Conservation (phyloP, 1,140 invertebrate genomes). For the Lethocerus indicus region DNA sequence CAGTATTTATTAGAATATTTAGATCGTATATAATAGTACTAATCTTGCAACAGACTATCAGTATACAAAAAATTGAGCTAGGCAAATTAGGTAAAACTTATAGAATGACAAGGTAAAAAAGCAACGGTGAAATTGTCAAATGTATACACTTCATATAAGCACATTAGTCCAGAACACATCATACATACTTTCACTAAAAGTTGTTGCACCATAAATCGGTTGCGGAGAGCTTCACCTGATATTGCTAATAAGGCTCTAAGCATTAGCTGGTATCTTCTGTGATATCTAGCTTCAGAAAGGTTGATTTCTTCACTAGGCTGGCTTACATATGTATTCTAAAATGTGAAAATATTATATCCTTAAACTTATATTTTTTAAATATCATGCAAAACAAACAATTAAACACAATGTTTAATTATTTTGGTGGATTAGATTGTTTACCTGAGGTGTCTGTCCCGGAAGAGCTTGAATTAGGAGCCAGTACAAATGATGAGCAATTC, state of each 20-base stretch:
- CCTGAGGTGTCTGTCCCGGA: constrained; percentile 50
- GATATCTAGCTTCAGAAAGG: constrained; percentile 46
- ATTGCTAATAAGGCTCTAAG: constrained; percentile 71
- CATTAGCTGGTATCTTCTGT: constrained; percentile 65
- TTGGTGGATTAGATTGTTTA: constrained; percentile 21
- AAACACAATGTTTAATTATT: too few species aligned
- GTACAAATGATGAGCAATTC: constrained; percentile 87
- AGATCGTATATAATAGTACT: too few species aligned
- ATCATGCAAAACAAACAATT: too few species aligned
- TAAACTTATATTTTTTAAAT: not conserved
- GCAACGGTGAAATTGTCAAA: too few species aligned
- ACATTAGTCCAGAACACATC: not conserved
- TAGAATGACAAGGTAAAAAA: too few species aligned
- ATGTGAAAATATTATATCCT: constrained; percentile 7
- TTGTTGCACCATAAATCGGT: constrained; percentile 72
- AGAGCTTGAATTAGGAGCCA: constrained; percentile 76
- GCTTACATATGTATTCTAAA: constrained; percentile 30
- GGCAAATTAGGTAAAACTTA: too few species aligned
- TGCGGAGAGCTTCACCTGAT: constrained; percentile 62
- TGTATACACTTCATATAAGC: too few species aligned
- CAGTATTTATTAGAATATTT: too few species aligned
- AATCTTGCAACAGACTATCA: too few species aligned
- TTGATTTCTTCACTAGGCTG: constrained; percentile 27
- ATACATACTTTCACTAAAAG: constrained; percentile 51
- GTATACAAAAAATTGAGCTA: too few species aligned